Conservation (phyloP, 1,140 invertebrate genomes). For the Kradibia gibbosae region DNA sequence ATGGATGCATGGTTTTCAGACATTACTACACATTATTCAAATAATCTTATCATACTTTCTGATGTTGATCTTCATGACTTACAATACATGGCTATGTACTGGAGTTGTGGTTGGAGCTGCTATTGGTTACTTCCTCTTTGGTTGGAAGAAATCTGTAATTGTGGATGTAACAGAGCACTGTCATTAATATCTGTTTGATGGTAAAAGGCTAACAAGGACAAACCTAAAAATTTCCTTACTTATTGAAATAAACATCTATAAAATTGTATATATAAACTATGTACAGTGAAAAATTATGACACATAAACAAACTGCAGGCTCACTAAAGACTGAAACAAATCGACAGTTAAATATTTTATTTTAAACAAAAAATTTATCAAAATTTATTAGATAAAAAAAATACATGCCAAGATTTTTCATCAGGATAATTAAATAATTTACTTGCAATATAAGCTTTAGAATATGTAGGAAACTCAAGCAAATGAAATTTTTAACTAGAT, state of each 20-base stretch:
- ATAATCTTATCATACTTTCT: conserved; percentile 92
- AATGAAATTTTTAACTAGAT: neutral
- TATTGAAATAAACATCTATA: neutral
- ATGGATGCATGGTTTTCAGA: conserved; percentile 87
- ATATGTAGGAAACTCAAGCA: neutral
- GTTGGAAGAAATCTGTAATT: conserved; percentile 91
- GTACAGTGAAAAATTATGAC: conserved; percentile 9
- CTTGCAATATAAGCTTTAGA: neutral
- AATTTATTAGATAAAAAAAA: neutral
- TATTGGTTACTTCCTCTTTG: conserved; percentile 94
- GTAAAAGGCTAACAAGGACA: neutral
- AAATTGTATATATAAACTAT: neutral
- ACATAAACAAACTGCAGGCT: neutral
- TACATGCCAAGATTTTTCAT: neutral
- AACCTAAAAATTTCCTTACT: neutral
- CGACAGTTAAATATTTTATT: neutral
- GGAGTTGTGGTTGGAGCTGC: conserved; percentile 92
- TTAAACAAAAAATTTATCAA: neutral
- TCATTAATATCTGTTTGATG: conserved; percentile 76
- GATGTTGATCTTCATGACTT: conserved; percentile 99
- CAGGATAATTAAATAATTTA: neutral
- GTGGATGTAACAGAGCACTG: conserved; percentile 96
- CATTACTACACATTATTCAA: conserved; percentile 90
- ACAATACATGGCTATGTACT: conserved; percentile 94
- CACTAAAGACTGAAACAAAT: conserved; percentile 15